Base-by-base conservation (phyloP, 2,113 vertebrate species). In the Calonectris borealis region DNA sequence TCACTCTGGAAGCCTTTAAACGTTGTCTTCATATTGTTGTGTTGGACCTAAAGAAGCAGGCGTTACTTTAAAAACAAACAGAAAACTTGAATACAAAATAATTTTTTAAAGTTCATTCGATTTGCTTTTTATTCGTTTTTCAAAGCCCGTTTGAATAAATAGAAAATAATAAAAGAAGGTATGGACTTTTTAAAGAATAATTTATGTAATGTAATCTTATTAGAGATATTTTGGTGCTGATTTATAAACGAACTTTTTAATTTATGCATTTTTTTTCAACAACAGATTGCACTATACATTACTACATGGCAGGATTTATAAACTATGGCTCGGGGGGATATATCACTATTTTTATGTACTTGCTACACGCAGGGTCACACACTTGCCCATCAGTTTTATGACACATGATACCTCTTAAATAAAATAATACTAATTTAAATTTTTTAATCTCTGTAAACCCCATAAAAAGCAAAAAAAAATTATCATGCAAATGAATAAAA, bases 251-350 rank as follows among this genome's bases (percentile, higher is more conserved):
- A 96, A 97, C 93, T 97, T 96, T 96, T 97, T 98, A 98, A 98
- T 98, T 98, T 98, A 98, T 98, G 97, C 96, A 62, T 92, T 95
- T 97, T 91, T 95, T 97, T 97, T 89, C 94, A 97, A 97, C 89
- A 97, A 98, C 96, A 97, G 96, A 98, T 98, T 98, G 98, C 98
- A 98, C 98, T 98, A 98, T 98, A 97, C 98, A 97, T 97, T 97
- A 95, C 93, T 94, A 96, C 98, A 97, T 91, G 90, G 96, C 96
- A 97, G 96, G 97, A 97, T 98, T 96, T 98, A 97, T 98, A 98
- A 98, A 98, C 96, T 98, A 95, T 96, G 95, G 95, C 96, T 97
- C 76, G 94, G 97, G 98, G 95, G 96, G 96, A 93, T 96, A 97
- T 96, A 92, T 96, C 89, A 93, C 57, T 97, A 97, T 98, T 98